phyloP scores from a whole-genome alignment of 2,888 invertebrate species.

The Maniola hyperantus region DNA sequence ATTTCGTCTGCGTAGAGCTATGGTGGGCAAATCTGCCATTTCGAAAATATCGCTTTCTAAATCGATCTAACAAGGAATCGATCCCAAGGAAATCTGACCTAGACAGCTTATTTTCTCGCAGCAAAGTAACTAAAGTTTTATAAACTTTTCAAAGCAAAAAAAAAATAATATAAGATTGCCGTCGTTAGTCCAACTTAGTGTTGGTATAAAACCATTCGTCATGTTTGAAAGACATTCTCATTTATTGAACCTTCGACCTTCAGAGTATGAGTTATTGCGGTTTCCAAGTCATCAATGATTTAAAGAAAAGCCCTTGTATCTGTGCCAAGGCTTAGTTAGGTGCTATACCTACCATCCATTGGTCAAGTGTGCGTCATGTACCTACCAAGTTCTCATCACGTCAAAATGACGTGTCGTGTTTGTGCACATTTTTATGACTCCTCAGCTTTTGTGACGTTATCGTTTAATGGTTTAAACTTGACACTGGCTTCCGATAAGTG shows the following conservation, averaged over 20 bases:
- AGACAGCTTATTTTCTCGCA: no score
- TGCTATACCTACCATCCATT: neutral
- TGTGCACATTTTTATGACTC: conserved; percentile 29
- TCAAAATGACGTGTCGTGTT: conserved; percentile 33
- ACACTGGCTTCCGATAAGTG: conserved; percentile 31
- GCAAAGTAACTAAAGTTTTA: no score
- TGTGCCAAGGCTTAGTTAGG: conserved; percentile 18
- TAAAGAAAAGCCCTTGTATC: conserved; percentile 31
- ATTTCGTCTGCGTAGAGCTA: no score
- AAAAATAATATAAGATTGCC: neutral
- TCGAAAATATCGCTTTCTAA: no score
- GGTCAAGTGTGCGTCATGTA: conserved; percentile 35
- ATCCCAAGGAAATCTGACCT: no score
- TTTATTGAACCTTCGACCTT: conserved; percentile 6
- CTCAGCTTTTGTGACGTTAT: conserved; percentile 32
- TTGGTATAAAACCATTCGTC: neutral
- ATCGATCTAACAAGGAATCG: no score
- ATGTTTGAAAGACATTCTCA: neutral
- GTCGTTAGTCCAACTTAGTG: no score
- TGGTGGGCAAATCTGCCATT: no score
- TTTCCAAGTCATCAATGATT: conserved; percentile 30
- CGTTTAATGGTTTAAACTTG: conserved; percentile 29
- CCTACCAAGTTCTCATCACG: conserved; percentile 28
- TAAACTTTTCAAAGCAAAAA: neutral
- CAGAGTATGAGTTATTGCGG: conserved; percentile 23